Percentiles rank a stretch among this genome's conserved stretches.
Evolutionary conservation across 2,113 vertebrate genomes (phyloP).

Genomic region (Triplophysa tibetana): DNA sequence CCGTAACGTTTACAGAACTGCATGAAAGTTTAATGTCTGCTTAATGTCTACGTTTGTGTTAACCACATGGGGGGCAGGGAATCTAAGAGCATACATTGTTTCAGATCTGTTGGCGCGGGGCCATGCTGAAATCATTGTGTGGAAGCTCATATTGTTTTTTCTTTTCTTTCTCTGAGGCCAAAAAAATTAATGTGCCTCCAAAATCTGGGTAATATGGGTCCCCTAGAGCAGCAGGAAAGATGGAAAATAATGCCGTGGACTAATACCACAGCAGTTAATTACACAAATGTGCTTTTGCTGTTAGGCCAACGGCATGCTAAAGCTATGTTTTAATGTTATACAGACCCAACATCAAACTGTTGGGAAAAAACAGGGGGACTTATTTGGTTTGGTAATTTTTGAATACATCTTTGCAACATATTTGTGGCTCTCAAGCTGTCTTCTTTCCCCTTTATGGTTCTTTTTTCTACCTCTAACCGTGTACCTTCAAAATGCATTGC

Average conservation of each 20-base stretch:
- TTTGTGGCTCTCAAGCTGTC: conserved; percentile 34
- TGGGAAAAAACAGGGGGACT: conserved; percentile 15
- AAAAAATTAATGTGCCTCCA: conserved; percentile 36
- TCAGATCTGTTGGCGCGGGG: conserved; percentile 2
- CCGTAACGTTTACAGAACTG: not conserved
- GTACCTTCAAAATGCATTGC: not conserved
- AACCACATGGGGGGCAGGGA: conserved; percentile 2
- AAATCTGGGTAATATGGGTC: conserved; percentile 35
- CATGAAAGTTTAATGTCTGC: conserved; percentile 46
- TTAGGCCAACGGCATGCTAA: conserved; percentile 38
- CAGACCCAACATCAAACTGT: conserved; percentile 27
- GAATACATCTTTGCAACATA: conserved; percentile 47
- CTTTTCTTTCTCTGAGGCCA: conserved; percentile 34
- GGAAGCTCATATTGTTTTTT: conserved; percentile 38
- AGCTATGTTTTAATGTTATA: conserved; percentile 41
- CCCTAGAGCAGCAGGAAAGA: conserved; percentile 38
- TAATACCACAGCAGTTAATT: conserved; percentile 54
- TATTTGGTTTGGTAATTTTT: conserved; percentile 54
- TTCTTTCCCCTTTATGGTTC: not conserved
- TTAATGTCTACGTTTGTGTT: conserved; percentile 9
- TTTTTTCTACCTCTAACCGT: not conserved
- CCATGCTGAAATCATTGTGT: conserved; percentile 10
- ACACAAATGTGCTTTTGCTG: conserved; percentile 50
- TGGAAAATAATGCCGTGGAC: conserved; percentile 50
- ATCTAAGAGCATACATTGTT: conserved; percentile 9